Conservation (phyloP, 1,140 invertebrate genomes). For the Anastrepha obliqua region DNA sequence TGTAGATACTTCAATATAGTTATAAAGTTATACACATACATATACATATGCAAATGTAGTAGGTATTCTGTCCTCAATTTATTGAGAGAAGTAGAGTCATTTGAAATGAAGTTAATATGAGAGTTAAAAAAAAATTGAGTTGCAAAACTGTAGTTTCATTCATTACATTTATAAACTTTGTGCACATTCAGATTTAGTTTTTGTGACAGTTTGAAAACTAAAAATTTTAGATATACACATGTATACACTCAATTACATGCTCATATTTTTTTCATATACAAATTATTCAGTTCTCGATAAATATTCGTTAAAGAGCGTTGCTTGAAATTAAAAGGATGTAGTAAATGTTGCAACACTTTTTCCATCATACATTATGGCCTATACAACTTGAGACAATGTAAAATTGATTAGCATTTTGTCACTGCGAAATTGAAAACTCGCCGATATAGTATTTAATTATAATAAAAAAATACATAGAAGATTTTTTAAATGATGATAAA, state of each 20-base stretch:
- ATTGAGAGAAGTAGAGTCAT: too few species aligned
- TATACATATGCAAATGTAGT: too few species aligned
- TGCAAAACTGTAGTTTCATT: not conserved
- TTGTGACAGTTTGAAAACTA: not conserved
- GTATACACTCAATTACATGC: not conserved
- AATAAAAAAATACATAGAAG: not conserved
- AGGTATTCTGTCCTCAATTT: too few species aligned
- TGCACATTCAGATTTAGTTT: not conserved
- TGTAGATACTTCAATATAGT: too few species aligned
- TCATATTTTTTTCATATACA: not conserved
- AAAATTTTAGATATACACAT: not conserved
- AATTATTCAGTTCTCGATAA: not conserved
- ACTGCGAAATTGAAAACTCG: not conserved
- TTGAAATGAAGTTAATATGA: too few species aligned
- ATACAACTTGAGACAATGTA: conserved; percentile 13
- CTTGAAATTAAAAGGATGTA: not conserved
- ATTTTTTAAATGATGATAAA: too few species aligned
- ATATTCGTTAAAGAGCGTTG: not conserved
- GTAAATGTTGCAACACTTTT: too few species aligned
- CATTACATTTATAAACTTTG: not conserved
- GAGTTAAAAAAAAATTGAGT: too few species aligned
- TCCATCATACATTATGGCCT: not conserved
- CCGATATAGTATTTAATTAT: not conserved
- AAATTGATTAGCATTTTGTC: conserved; percentile 24
- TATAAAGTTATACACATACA: too few species aligned